Percentiles rank a stretch among this genome's conserved stretches.
These are phyloP conservation scores for Etheostoma spectabile DNA, from an alignment of 2,113 vertebrate genomes.

Conservation along the genomic window DNA sequence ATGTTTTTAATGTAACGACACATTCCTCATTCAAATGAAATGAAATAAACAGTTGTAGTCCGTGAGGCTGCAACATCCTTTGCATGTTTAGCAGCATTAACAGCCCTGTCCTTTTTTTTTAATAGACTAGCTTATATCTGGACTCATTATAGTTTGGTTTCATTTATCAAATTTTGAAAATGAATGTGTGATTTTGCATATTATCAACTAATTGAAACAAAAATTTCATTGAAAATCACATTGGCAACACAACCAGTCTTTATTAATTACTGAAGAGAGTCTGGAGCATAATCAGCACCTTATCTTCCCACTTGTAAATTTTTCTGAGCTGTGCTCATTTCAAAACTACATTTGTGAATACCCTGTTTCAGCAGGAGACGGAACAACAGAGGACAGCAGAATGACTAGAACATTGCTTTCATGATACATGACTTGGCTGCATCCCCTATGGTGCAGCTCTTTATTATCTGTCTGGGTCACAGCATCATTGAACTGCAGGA, in stretches of 20 bases:
- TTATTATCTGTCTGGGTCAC: constrained; percentile 70
- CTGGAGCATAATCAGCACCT: constrained; percentile 14
- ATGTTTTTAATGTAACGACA: neutral
- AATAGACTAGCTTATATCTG: neutral
- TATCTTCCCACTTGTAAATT: neutral
- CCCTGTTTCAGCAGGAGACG: neutral
- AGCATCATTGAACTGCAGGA: constrained; percentile 43
- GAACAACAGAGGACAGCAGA: constrained; percentile 14
- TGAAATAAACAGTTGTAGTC: neutral
- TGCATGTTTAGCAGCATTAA: neutral
- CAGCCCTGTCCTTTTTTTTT: neutral
- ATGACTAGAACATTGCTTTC: constrained; percentile 56
- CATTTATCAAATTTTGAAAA: neutral
- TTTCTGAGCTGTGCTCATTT: neutral
- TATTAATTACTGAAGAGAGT: neutral
- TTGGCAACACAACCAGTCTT: neutral
- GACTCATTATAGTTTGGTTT: constrained; percentile 1
- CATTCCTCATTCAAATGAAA: too few relatives aligned
- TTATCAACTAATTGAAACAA: neutral
- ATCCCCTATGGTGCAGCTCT: constrained; percentile 58
- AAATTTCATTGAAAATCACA: neutral
- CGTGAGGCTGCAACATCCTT: too few relatives aligned
- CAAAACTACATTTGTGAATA: neutral
- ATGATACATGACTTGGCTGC: constrained; percentile 60
- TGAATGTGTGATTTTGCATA: neutral